These are phyloP conservation scores for Syngnathus rostellatus DNA, from an alignment of 2,797 vertebrate species.

Conservation along the genomic window DNA sequence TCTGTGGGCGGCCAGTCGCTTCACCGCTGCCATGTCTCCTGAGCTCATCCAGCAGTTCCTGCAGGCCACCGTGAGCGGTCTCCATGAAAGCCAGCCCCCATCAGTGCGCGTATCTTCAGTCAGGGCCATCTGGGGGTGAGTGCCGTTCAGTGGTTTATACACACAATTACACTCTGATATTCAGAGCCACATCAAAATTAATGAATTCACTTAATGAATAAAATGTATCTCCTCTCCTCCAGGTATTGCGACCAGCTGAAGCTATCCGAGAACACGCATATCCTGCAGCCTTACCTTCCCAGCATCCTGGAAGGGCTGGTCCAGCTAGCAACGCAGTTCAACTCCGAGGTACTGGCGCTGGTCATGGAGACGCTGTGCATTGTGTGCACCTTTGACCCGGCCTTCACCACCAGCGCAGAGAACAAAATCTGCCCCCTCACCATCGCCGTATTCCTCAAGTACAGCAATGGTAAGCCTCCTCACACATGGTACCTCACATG, in stretches of 20 bases:
- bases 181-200: neutral
- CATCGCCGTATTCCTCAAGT: conserved; percentile 96
- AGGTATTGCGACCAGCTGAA: conserved; percentile 98
- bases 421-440: conserved; percentile 98
- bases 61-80: conserved; percentile 93
- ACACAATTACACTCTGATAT: neutral
- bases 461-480: conserved; percentile 83
- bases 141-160: neutral
- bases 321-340: conserved; percentile 96
- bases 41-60: conserved; percentile 98
- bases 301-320: conserved; percentile 90
- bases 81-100: conserved; percentile 90
- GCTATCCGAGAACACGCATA: conserved; percentile 88
- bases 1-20: conserved; percentile 95
- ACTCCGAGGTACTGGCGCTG: conserved; percentile 92
- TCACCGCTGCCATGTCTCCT: conserved; percentile 94
- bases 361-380: conserved; percentile 98
- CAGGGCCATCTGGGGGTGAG: conserved; percentile 97
- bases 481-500: neutral
- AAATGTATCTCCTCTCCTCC: neutral
- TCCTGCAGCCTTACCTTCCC: conserved; percentile 92
- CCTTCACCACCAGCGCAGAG: conserved; percentile 89
- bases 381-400: conserved; percentile 91
- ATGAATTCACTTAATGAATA: neutral
- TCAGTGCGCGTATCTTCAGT: conserved; percentile 94